These are phyloP conservation scores for Saxidomus purpurata DNA, from an alignment of 1,140 invertebrate species.

Conservation along the genomic window DNA sequence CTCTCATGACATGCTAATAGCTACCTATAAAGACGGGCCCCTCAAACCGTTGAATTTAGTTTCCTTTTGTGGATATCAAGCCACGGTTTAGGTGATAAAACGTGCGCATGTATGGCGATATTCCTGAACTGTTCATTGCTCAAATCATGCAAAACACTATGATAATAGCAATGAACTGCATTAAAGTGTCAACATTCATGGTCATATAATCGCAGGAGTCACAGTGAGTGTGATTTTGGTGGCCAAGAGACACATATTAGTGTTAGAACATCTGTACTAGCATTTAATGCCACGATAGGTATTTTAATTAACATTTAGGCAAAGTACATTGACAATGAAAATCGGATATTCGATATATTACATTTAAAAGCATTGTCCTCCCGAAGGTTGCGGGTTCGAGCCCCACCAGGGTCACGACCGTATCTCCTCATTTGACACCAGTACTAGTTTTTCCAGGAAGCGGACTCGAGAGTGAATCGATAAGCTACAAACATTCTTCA, in stretches of 20 bases:
- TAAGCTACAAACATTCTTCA: too few species aligned
- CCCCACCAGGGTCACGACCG: too few species aligned
- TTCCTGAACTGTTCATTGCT: not conserved
- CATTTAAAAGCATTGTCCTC: too few species aligned
- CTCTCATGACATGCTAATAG: not conserved
- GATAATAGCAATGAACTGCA: not conserved
- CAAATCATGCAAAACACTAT: not conserved
- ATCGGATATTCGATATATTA: too few species aligned
- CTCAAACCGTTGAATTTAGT: not conserved
- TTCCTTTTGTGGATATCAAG: slow-evolving; percentile 14
- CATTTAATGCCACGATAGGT: not conserved
- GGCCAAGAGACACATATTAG: not conserved
- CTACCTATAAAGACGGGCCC: not conserved
- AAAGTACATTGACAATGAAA: too few species aligned
- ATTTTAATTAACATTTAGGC: too few species aligned
- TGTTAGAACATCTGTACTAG: slow-evolving; percentile 4
- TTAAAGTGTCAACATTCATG: slow-evolving; percentile 15
- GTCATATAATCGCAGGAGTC: not conserved
- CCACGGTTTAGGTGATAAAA: not conserved
- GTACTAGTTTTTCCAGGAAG: too few species aligned
- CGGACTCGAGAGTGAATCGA: too few species aligned
- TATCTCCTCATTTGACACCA: too few species aligned
- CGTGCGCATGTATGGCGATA: not conserved
- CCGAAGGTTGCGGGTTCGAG: too few species aligned
- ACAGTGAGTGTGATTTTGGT: slow-evolving; percentile 1